These are phyloP conservation scores for Apaloderma vittatum DNA, from an alignment of 2,113 vertebrate genomes.

Conservation along the genomic window DNA sequence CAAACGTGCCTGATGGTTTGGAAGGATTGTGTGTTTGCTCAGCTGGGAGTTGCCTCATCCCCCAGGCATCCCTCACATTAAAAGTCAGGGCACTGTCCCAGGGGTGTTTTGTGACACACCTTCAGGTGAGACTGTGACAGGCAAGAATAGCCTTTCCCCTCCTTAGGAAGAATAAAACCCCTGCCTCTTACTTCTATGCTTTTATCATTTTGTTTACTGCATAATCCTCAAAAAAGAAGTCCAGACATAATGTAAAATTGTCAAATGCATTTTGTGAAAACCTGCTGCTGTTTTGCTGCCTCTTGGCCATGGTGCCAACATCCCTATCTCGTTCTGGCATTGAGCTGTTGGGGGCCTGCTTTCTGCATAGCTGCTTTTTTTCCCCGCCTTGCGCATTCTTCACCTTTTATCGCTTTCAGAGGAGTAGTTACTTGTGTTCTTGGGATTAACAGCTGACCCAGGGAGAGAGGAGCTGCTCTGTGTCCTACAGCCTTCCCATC, in stretches of 20 bases:
- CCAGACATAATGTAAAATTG: not conserved
- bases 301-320: not conserved
- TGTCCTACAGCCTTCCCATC: not conserved
- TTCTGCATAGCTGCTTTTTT: rapidly evolving
- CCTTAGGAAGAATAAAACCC: not conserved
- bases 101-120: not conserved
- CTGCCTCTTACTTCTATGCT: not conserved
- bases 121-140: not conserved
- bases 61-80: not conserved
- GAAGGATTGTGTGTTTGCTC: not conserved
- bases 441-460: not conserved
- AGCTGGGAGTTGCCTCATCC: not conserved
- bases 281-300: not conserved
- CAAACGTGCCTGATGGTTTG: not conserved
- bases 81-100: not conserved
- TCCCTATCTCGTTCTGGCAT: not conserved
- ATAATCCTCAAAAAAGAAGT: not conserved
- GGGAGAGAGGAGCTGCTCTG: not conserved
- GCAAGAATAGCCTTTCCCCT: not conserved
- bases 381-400: not conserved
- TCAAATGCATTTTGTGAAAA: rapidly evolving
- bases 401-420: not conserved
- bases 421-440: not conserved
- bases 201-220: not conserved
- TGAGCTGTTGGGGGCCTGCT: not conserved